Conservation (phyloP, 2,113 vertebrate genomes). For the Columbina picui region DNA sequence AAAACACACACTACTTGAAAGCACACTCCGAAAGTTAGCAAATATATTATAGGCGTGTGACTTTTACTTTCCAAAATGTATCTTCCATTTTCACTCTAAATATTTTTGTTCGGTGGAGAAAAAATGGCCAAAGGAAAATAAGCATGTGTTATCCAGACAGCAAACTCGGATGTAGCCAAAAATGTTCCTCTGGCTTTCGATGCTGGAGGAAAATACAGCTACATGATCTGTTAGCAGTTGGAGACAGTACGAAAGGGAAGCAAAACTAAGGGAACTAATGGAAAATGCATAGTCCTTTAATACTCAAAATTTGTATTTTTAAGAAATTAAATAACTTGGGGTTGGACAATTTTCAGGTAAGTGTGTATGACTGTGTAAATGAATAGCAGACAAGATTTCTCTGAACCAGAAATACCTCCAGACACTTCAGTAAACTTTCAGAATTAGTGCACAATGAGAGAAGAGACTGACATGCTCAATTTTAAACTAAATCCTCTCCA, state of each 20-base stretch:
- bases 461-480: neutral
- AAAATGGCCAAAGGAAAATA: neutral
- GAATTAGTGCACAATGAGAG: neutral
- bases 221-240: neutral
- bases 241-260: neutral
- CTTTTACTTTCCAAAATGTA: neutral
- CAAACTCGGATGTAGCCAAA: constrained; percentile 1
- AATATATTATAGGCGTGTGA: neutral
- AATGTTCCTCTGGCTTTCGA: neutral
- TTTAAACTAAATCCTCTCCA: neutral
- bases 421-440: neutral
- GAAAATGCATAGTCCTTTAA: neutral
- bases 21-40: neutral
- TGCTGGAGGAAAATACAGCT: neutral
- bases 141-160: constrained; percentile 46
- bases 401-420: neutral
- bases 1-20: neutral
- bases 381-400: neutral
- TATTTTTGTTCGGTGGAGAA: neutral
- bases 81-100: constrained; percentile 2
- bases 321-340: neutral
- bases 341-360: neutral
- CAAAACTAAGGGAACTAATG: neutral
- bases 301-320: neutral
- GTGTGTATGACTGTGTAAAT: neutral